Evolutionary conservation across 2,113 vertebrate species (phyloP).

Genomic region (Malaclemys terrapin): DNA sequence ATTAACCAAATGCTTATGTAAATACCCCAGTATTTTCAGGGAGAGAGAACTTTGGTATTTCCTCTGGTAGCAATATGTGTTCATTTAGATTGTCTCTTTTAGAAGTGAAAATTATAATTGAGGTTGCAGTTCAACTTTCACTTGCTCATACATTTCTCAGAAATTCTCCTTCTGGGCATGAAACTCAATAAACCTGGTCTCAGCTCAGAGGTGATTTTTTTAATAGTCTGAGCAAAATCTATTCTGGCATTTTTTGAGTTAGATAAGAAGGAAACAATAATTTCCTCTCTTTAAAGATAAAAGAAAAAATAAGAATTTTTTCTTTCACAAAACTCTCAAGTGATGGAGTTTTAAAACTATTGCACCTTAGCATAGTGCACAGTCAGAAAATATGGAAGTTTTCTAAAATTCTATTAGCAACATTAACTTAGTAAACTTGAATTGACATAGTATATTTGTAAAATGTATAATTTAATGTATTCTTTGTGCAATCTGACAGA

Average conservation of each 20-base stretch:
- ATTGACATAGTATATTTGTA: background rate
- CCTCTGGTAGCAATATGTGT: constrained; percentile 57
- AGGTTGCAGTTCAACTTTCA: constrained; percentile 58
- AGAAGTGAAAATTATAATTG: constrained; percentile 73
- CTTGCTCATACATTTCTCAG: constrained; percentile 66
- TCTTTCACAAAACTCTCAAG: background rate
- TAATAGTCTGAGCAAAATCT: constrained; percentile 50
- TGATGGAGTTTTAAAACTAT: background rate
- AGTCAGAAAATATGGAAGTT: background rate
- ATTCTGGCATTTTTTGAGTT: constrained; percentile 29
- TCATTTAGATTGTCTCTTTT: constrained; percentile 71
- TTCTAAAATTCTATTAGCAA: background rate
- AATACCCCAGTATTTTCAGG: constrained; percentile 46
- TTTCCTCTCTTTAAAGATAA: background rate
- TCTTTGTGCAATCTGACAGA: background rate
- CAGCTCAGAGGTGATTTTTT: constrained; percentile 8
- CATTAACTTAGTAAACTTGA: background rate
- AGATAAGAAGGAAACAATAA: background rate
- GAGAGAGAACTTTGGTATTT: constrained; percentile 55
- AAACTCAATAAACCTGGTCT: constrained; percentile 9
- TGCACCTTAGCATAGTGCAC: background rate
- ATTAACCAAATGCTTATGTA: background rate
- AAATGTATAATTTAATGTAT: constrained; percentile 3
- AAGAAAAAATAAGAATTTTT: constrained; percentile 31
- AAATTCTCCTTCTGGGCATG: constrained; percentile 37